Base-by-base conservation (phyloP, 2,888 invertebrate species). In the Drosophila fulvimacula region DNA sequence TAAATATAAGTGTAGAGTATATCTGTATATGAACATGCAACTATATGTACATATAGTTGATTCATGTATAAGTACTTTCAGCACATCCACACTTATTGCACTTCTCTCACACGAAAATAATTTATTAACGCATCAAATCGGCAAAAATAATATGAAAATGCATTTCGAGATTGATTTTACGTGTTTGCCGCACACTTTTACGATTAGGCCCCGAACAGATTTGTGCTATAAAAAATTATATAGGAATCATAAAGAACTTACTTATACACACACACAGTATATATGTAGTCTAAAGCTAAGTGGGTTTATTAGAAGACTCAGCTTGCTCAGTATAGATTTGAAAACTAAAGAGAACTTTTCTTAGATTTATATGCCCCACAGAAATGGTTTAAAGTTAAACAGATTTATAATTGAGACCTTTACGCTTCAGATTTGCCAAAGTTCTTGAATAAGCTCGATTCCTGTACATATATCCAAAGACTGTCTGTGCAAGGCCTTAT, bases 91-190 rank as follows among this genome's bases (percentile, higher is more conserved):
- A 30, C 61, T 81, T 64, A 81, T 68, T 81, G 68, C 74, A 55
- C 70, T 71, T 85, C 67, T 85, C 67, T 75, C 71, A 85, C 71
- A 75, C 86, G 63, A 88, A 82, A 80, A 85, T 85, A 85, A 88
- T 85, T 85, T 76, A 88, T 88, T 88, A 88, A 88, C 88, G 86
- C 82, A 85, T 82, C 79, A 79, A 85, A 69, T 34, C 82, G 69
- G 69, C 70, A 77, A 51, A 72, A 69, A 78, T 77, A 73, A 86
- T 82, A 82, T 72, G 76, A 82, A 76, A 79, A 62, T 44, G 69
- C 68, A 81, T 81, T 80, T 67, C 61, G 52, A 41, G 48, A 87
- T 81, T 78, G 81, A 84, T 87, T 81, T 63, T 66, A 62, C 44
- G 84, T 63, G 62, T 78, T 60, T 44, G 44, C 59, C 15, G 41